Base-by-base conservation (phyloP, 2,113 vertebrate genomes). In the Hemibagrus wyckioides region DNA sequence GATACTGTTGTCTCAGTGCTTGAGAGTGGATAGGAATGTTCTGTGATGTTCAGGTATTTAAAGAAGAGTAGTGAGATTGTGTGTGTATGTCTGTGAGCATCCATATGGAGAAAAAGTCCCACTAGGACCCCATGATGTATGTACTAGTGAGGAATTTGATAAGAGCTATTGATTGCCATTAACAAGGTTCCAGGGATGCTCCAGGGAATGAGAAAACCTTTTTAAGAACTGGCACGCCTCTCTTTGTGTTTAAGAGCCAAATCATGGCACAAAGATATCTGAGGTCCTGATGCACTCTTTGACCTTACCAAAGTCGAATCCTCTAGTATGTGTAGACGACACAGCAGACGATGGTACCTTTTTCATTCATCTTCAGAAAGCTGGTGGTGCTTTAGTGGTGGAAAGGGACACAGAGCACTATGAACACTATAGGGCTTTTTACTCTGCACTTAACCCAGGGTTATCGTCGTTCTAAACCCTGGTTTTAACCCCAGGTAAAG, bases 91-190 rank as follows among this genome's bases (percentile, higher is more conserved):
- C 17, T 23, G 13, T 36, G 21, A 39, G 54, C 39, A 77, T 30
- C 14, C 30, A 8, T 79, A 65, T 33, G 82, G 79, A 39, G 54
- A 56, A 59, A 86, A 90, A 82, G 44, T 56, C 84, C n/a, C 81
- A 39, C 23, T 39, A 77, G 23, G 25, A 39, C 82, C 54, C 84
- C 90, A 86, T 10, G 19, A 56, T 85, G 91, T 92, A 56, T 85
- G 91, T 92, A 90, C 91, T 33, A 2, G 39, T 48, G n/a, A 84
- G 54, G 85, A 48, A 87, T 84, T 77, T 65, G 48, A n/a, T 15
- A 71, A 33, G 81, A 56, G 15, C 36, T 57, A 76, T 71, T 52
- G 50, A 36, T 84, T 67, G 52, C 17, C 79, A 17, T 30, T 30
- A 77, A 77, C 44, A 77, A 77, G 28, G 28, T 77, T 44, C 75